Conservation (phyloP, 2,888 invertebrate species). For the Pristionchus arcanus region DNA sequence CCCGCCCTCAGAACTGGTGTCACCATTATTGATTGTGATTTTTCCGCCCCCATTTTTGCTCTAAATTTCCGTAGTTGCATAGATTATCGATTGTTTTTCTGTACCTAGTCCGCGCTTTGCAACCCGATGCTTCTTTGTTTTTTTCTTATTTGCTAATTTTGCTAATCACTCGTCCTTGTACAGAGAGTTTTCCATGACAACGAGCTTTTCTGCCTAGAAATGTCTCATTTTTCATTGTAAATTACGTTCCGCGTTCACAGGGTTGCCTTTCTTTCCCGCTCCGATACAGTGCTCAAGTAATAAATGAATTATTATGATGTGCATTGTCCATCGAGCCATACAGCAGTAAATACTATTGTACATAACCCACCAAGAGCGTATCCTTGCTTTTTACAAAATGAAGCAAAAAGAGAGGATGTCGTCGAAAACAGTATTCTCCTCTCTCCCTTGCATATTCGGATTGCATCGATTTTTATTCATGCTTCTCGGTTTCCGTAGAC, state of each 20-base stretch:
- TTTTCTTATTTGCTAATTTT: background rate
- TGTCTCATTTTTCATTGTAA: background rate
- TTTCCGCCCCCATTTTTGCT: no score
- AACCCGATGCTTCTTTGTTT: slow-evolving; percentile 10
- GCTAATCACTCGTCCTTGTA: background rate
- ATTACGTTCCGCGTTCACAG: background rate
- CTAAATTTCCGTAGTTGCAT: slow-evolving; percentile 21
- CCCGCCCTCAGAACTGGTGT: background rate
- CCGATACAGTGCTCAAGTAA: slow-evolving; percentile 10
- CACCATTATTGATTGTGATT: background rate
- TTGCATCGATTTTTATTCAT: no score
- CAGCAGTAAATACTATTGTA: no score
- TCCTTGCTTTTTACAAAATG: no score
- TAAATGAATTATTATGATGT: background rate
- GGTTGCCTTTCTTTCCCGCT: slow-evolving; percentile 21
- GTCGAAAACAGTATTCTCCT: no score
- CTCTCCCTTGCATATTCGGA: no score
- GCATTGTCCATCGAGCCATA: no score
- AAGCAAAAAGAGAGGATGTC: no score
- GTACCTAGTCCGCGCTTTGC: slow-evolving; percentile 28
- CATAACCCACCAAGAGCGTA: no score
- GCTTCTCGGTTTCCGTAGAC: no score
- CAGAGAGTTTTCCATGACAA: slow-evolving; percentile 25
- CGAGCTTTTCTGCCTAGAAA: background rate
- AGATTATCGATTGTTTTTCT: slow-evolving; percentile 35